These are phyloP conservation scores for Noctua janthe DNA, from an alignment of 2,888 invertebrate species.

Conservation along the genomic window DNA sequence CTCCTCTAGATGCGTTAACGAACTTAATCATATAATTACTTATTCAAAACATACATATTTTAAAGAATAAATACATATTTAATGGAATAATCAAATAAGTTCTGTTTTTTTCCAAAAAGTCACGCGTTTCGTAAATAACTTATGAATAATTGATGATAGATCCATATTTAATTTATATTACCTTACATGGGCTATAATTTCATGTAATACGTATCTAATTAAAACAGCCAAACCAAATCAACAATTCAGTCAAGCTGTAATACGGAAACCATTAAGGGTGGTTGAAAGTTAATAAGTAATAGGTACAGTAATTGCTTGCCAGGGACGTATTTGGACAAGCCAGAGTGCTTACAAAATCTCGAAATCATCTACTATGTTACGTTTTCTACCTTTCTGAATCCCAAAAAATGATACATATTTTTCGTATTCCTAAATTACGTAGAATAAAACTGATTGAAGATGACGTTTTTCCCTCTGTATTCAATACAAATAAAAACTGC, in stretches of 20 bases:
- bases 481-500: not conserved
- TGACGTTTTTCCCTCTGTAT: not conserved
- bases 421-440: not conserved
- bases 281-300: conserved; percentile 84
- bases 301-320: conserved; percentile 79
- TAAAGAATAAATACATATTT: not conserved
- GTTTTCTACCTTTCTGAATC: not conserved
- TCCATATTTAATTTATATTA: conserved; percentile 16
- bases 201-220: conserved; percentile 58
- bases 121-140: not conserved
- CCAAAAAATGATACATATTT: not conserved
- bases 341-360: not conserved
- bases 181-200: conserved; percentile 17
- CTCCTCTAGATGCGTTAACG: not conserved
- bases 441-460: not conserved
- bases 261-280: conserved; percentile 84
- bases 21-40: not conserved
- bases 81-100: not conserved
- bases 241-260: conserved; percentile 74
- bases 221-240: conserved; percentile 72
- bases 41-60: not conserved
- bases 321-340: conserved; percentile 69
- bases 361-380: not conserved
- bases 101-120: not conserved
- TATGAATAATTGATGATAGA: conserved; percentile 18